Conservation (phyloP, 2,888 invertebrate genomes). For the Tanaodytes sp. region DNA sequence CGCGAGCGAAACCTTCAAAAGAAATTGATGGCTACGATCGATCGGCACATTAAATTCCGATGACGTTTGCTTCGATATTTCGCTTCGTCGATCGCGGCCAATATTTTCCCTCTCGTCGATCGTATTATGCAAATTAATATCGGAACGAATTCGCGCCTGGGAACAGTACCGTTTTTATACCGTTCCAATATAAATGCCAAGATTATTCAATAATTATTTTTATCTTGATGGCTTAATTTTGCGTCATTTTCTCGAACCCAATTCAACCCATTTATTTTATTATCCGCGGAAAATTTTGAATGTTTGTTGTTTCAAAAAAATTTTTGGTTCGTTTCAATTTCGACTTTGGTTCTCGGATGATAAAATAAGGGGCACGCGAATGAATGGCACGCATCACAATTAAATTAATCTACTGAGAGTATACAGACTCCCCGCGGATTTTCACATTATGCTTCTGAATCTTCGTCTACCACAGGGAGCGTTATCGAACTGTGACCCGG, state of each 20-base stretch:
- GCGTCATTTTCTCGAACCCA: too few relatives aligned
- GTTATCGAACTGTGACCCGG: slow-evolving; percentile 49
- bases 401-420: slow-evolving; percentile 50
- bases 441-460: slow-evolving; percentile 45
- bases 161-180: too few relatives aligned
- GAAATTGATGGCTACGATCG: slow-evolving; percentile 20
- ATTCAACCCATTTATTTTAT: too few relatives aligned
- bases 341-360: too few relatives aligned
- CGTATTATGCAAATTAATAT: too few relatives aligned
- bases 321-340: too few relatives aligned
- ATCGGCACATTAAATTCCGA: slow-evolving; percentile 19
- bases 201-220: too few relatives aligned
- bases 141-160: too few relatives aligned
- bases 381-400: slow-evolving; percentile 21
- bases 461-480: slow-evolving; percentile 33
- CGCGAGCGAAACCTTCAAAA: slow-evolving; percentile 4
- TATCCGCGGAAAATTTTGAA: too few relatives aligned
- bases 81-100: neutral
- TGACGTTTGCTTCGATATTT: slow-evolving; percentile 6
- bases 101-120: neutral
- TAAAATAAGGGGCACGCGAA: neutral
- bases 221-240: too few relatives aligned
- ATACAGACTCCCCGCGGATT: slow-evolving; percentile 43
- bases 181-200: too few relatives aligned
- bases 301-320: too few relatives aligned